Percentiles rank a stretch among this genome's conserved stretches.
These are phyloP conservation scores for Akabosia matsudoensis DNA, from an alignment of 1,140 invertebrate species.

Conservation along the genomic window DNA sequence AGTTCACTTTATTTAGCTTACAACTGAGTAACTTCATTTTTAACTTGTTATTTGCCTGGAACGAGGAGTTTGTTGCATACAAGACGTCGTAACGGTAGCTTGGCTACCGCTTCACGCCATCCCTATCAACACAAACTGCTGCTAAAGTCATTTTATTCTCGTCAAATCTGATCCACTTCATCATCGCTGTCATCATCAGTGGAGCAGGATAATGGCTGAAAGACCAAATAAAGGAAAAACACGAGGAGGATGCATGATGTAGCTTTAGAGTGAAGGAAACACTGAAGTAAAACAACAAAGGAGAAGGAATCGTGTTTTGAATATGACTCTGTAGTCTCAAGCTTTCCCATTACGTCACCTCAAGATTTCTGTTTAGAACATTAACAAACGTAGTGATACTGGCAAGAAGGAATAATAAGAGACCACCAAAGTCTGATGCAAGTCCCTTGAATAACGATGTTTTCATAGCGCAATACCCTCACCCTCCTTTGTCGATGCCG, in stretches of 20 bases:
- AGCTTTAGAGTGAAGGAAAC: neutral
- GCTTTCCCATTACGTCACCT: too few species aligned
- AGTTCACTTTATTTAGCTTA: too few species aligned
- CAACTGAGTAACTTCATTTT: too few species aligned
- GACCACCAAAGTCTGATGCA: too few species aligned
- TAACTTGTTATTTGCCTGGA: too few species aligned
- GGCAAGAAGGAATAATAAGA: too few species aligned
- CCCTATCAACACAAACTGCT: neutral
- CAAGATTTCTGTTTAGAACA: too few species aligned
- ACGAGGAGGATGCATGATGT: neutral
- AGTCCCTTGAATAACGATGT: too few species aligned
- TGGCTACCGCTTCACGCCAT: neutral
- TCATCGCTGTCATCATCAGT: slow-evolving; percentile 18
- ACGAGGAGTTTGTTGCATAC: too few species aligned
- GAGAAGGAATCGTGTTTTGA: neutral
- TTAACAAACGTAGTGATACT: too few species aligned
- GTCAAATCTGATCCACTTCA: slow-evolving; percentile 18
- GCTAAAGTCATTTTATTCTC: slow-evolving; percentile 17
- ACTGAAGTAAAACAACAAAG: neutral
- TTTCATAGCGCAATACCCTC: neutral
- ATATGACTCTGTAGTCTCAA: neutral
- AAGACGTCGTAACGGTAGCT: neutral
- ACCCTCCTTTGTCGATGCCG: neutral
- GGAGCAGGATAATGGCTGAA: neutral
- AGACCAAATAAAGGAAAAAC: neutral